Base-by-base conservation (phyloP, 2,113 vertebrate species). In the Eretmochelys imbricata region DNA sequence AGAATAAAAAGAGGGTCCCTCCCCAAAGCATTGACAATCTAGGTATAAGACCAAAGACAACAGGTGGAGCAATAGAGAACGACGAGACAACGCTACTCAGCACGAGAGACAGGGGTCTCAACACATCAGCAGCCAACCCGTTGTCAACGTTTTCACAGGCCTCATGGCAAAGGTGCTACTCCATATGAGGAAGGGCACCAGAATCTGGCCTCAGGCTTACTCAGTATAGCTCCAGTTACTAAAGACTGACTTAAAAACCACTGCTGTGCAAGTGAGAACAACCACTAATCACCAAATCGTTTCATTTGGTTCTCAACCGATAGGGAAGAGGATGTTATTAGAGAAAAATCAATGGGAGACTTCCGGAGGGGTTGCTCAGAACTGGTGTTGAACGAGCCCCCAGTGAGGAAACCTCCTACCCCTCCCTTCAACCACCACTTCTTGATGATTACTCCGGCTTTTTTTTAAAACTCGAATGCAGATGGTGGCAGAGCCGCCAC, bases 281-380 rank as follows among this genome's bases (percentile, higher is more conserved):
- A 96, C 65, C 75, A 72, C 46, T 87, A 10, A 4, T 82, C 72
- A 89, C 95, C 72, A 95, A 85, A 89, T 84, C 76, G 80, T 85
- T 96, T 97, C 80, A 82, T 72, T 53, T 75, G 16, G 82, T 88
- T 91, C 62, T 89, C 51, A 84, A 54, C 54, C 82, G 83, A 87
- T 0, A 0, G 72, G 76, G 83, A 92, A 84, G 83, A 94, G 80
- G 88, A 96, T 95, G 29, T 93, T 84, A 55, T 91, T 72, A 10
- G 5, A 86, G 42, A 89, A 57, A 91, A 97, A 96, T 83, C 95
- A 93, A 79, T n/a, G 79, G 79, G 82, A 90, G 78, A 81, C 85
- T 94, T 93, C 92, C 8, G 1, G 89, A 94, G 72, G 57, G 81
- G 65, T 65, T 88, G 86, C 57, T 84, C 50, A 12, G 1, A 95